Percentiles rank a stretch among this genome's conserved stretches.
These are phyloP conservation scores for Lindbergichthys nudifrons DNA, from an alignment of 2,797 vertebrate species.

Conservation along the genomic window DNA sequence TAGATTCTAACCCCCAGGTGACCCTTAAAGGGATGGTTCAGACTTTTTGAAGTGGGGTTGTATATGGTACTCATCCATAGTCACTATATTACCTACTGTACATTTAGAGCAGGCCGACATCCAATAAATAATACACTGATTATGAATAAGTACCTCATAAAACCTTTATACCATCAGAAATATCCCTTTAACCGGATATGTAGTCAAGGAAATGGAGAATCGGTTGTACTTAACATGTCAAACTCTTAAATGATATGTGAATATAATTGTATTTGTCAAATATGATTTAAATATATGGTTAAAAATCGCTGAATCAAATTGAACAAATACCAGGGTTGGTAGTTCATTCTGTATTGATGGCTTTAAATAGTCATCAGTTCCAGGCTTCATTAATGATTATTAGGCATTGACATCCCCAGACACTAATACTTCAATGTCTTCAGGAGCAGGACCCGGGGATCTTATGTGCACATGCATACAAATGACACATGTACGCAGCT, in stretches of 20 bases:
- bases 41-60: no score
- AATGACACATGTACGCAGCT: conserved; percentile 17
- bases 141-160: no score
- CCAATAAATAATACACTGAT: no score
- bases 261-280: conserved; percentile 7
- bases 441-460: conserved; percentile 18
- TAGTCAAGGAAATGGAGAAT: conserved; percentile 25
- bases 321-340: conserved; percentile 4
- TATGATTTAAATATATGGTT: no score
- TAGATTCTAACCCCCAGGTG: conserved; percentile 9
- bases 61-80: no score
- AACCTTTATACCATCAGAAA: no score
- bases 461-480: conserved; percentile 40
- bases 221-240: conserved; percentile 3
- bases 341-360: conserved; percentile 48
- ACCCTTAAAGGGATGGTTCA: background rate
- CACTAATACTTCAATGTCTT: conserved; percentile 51
- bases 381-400: conserved; percentile 56
- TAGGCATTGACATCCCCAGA: conserved; percentile 39
- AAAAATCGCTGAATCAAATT: background rate
- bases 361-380: conserved; percentile 45
- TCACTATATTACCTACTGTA: no score
- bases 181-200: conserved; percentile 3
- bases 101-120: no score
- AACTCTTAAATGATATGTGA: conserved; percentile 9